Evolutionary conservation across 2,797 vertebrate species (phyloP), one percentile per base, ranked within the genome.

Genomic region (Diglossa cyanea): DNA sequence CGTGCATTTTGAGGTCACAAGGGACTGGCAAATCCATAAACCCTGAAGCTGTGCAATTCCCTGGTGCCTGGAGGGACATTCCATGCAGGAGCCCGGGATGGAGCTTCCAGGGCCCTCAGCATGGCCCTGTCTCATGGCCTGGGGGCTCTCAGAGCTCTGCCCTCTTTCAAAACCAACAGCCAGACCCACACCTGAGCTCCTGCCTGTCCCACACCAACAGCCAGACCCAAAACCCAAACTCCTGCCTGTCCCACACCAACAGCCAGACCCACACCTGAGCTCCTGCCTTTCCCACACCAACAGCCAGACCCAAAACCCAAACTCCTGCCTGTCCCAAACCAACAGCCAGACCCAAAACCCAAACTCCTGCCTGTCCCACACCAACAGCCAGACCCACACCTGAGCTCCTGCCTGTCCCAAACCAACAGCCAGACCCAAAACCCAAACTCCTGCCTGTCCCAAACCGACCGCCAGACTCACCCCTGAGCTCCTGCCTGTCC

Each of bases 221-320:
- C 25, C 31, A 24, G 5, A 15, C 5, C 10, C 28, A 61, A 4
- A 45, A 42, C 14, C 16, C 0, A 0, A 47, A 4, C 37, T 58
- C 53, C 63, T n/a, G 10, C 5, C 50, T 23, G 31, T 33, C 60
- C 39, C 13, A 61, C 4, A 20, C 4, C 58, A 30, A 39, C 37
- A 39, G 58, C 37, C 37, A 61, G 58, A 54, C 2, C 3, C 3
- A 1, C 4, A 25, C 3, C 3, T 1, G 2, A 47, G 16, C 37
- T 58, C 67, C 26, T 45, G 11, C 23, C 25, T 17, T 10, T 44
- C 47, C 35, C 16, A 25, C 2, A 1, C 1, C 14, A 2, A n/a
- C 21, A 65, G 17, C 25, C 28, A 24, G 5, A 15, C 6, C 12
- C 31, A 61, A 4, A 51, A 37, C 20, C 14, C 0, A 0, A 47